These are phyloP conservation scores for Pseudomyrmex concolor DNA, from an alignment of 1,140 invertebrate genomes.

Conservation along the genomic window DNA sequence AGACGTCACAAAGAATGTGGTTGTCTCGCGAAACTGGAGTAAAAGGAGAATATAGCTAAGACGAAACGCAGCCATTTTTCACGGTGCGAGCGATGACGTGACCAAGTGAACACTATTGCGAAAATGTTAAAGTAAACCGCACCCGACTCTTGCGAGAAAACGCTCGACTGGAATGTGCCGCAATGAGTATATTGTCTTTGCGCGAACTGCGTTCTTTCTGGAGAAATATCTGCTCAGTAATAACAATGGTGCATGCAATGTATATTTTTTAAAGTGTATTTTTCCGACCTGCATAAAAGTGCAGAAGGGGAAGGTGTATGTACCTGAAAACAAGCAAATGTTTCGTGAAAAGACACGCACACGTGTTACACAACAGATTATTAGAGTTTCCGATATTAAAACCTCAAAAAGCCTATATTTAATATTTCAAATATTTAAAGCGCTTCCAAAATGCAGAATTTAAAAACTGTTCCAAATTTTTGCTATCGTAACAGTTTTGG, in stretches of 20 bases:
- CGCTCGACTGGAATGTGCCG: slow-evolving; percentile 27
- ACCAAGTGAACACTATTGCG: slow-evolving; percentile 48
- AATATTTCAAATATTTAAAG: neutral
- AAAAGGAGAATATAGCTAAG: slow-evolving; percentile 44
- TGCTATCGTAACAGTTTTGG: no score
- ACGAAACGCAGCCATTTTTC: slow-evolving; percentile 49
- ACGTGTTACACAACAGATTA: neutral
- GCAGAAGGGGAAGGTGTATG: neutral
- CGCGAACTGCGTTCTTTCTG: slow-evolving; percentile 14
- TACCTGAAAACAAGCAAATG: neutral
- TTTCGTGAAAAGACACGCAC: neutral
- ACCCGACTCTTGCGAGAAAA: slow-evolving; percentile 25
- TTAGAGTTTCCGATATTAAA: slow-evolving; percentile 1
- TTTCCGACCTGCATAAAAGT: slow-evolving; percentile 3
- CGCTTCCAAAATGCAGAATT: neutral
- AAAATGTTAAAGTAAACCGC: slow-evolving; percentile 47
- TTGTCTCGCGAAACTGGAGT: slow-evolving; percentile 10
- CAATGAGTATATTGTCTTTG: slow-evolving; percentile 54
- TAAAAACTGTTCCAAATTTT: neutral
- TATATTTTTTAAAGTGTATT: slow-evolving; percentile 42
- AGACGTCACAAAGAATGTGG: slow-evolving; percentile 17
- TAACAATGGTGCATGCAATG: slow-evolving; percentile 49
- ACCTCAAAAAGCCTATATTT: no score
- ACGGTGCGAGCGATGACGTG: slow-evolving; percentile 51
- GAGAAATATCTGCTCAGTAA: slow-evolving; percentile 53